Evolutionary conservation across 2,888 invertebrate species (phyloP), one percentile per base, ranked within the genome.

Genomic region (Lasius fuliginosus): DNA sequence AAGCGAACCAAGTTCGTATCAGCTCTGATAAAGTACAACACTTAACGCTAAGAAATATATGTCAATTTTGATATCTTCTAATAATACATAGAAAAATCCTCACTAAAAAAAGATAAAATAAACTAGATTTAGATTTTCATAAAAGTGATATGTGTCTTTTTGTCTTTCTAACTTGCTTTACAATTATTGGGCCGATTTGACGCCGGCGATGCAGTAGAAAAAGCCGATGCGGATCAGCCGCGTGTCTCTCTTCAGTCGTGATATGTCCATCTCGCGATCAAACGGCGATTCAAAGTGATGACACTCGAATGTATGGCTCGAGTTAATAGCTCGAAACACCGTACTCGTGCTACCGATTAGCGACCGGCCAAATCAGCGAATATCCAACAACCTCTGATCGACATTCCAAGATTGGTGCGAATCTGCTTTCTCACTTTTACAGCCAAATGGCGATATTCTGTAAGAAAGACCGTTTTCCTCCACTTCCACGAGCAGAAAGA

Each of bases 251-350:
- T 69, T 49, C 36, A 53, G 12, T 3, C 3, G 33, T 67, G 8
- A 30, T 11, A 18, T 23, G 67, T 67, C 36, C 12, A 36, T 67
- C 46, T 65, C 75, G 65, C 36, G 27, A 46, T 75, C 33, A 65
- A 53, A 68, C 42, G 5, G 30, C 42, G 65, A 3, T 53, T 60
- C 33, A n/a, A 77, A 60, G 56, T 58, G 27, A 8, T n/a, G 18
- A 53, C 40, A 46, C 62, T 49, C 30, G n/a, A 74, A 79, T 53
- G n/a, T 62, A 83, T 68, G 60, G 58, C 30, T 46, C 46, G 64
- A 84, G 82, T 82, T 64, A 85, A 86, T 64, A 81, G 62, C 75
- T 85, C 82, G 86, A 56, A 68, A 86, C 71, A 9, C 6, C 36
- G 15, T 27, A 42, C 30, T 36, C 30, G 58, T 33, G 36, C n/a